Evolutionary conservation across 1,140 invertebrate genomes (phyloP), one percentile per base, ranked within the genome.

Genomic region (Caerostris extrusa): DNA sequence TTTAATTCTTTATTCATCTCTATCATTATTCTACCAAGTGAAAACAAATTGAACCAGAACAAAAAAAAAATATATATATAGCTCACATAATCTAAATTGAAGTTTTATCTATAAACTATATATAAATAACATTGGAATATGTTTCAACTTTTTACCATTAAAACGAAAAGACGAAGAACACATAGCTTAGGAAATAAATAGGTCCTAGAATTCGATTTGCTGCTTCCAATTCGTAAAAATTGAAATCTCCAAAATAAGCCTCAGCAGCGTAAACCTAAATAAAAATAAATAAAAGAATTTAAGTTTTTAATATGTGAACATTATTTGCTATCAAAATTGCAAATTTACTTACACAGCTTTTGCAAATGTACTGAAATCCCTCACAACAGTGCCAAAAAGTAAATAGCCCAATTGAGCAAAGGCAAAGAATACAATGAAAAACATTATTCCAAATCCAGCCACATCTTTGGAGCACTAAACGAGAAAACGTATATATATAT

Each of bases 141-240:
- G 57, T 85, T 34, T 19, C 19, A 77, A 90, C 95, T n/a, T n/a
- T n/a, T 95, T 95, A 97, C 97, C 96, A 98, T 96, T 60, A 98
- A 96, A 55, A 98, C 97, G 95, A 98, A 98, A 98, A 98, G 3
- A 98, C n/a, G 93, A 98, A 97, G 96, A 98, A 97, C 34, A 98
- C 97, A 94, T 97, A 98, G 12, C 97, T 96, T 14, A 98, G 95
- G 96, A 98, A 98, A 96, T 97, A 98, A 83, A 98, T 97, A 7
- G 98, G 98, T n/a, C 98, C 98, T 58, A 98, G 96, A 55, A 98
- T 95, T 69, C 97, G 96, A 96, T 98, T 97, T 3, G 97, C 97
- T 58, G 96, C 95, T 95, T 98, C 97, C 12, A 98, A 97, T 61
- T 97, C 97, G 87, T 97, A 96, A 95, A 98, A 98, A 95, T 98